Evolutionary conservation across 2,888 invertebrate species (phyloP), one percentile per base, ranked within the genome.

Genomic region (Drosophila subquinaria): DNA sequence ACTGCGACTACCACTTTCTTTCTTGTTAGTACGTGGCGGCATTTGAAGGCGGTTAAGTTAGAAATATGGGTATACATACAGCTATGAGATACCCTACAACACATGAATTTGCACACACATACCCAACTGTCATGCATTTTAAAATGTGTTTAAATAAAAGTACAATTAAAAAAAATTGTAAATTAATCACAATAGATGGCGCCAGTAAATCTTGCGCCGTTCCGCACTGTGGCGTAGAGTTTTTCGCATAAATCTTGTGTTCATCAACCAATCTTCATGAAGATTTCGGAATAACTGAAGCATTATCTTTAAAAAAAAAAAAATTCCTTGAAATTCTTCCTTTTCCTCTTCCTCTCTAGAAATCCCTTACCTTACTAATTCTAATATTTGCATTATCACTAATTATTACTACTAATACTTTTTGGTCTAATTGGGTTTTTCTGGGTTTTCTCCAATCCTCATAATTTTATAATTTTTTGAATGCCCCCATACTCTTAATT

Each of bases 1-100:
- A 45, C 13, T 15, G n/a, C 17, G 2, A 42, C 13, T 17, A 48
- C 27, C 56, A 57, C 56, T 57, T 57, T 57, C 56, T 57, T 27
- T 57, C 35, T 57, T 6, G 33, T 35, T 35, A 30, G 30, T 30
- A 20, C 20, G 27, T 27, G 6, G 13, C 43, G 23, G 43, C 23
- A 43, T 13, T 43, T 40, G 15, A 6, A n/a, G 15, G 38, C 15
- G 15, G n/a, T 9, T 1, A 4, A 17, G 10, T 11, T 17, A 17
- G 10, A 42, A 17, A 42, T 40, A 42, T 23, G 23, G 1, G 23
- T 23, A 4, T 55, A 55, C 53, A 40, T 6, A 33, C 11, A 33
- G 11, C 27, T 9, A n/a, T 45, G 13, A 23, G 13, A 13, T 13
- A 50, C 48, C 4, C 17, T 30, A 11, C 15, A 15, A 30, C 15